Conservation (phyloP, 2,888 invertebrate species). For the Toxonevra muliebris region DNA sequence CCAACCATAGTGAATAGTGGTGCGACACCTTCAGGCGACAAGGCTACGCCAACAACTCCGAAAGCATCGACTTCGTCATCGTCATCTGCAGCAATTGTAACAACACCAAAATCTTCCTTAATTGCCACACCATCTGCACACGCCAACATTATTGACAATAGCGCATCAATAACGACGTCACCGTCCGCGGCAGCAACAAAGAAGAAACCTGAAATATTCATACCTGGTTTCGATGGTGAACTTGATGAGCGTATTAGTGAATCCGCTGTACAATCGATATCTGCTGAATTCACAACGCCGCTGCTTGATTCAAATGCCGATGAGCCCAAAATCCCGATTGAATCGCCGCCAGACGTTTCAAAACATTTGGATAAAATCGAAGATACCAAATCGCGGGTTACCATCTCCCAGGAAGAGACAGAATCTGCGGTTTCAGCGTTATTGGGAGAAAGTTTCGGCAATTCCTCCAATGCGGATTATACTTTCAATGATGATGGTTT, state of each 20-base stretch:
- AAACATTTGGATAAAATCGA: conserved; percentile 70
- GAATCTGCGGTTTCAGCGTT: conserved; percentile 91
- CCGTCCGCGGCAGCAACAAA: conserved; percentile 57
- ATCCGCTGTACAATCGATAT: conserved; percentile 82
- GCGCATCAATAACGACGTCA: conserved; percentile 47
- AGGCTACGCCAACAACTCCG: conserved; percentile 36
- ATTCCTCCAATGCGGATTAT: conserved; percentile 68
- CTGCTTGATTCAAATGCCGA: conserved; percentile 60
- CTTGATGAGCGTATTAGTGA: conserved; percentile 79
- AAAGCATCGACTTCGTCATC: conserved; percentile 34
- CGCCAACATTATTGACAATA: conserved; percentile 15
- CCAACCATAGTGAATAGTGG: conserved; percentile 61
- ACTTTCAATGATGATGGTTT: conserved; percentile 54
- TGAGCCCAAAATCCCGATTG: conserved; percentile 62
- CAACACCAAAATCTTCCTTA: conserved; percentile 33
- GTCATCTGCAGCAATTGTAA: conserved; percentile 21
- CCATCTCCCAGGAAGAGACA: conserved; percentile 90
- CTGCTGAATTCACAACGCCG: conserved; percentile 67
- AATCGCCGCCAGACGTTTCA: conserved; percentile 63
- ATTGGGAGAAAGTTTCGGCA: conserved; percentile 85
- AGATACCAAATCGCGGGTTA: conserved; percentile 77
- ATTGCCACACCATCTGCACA: conserved; percentile 5
- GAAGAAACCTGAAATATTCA: conserved; percentile 71
- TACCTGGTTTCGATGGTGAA: conserved; percentile 75
- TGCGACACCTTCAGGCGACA: conserved; percentile 29